Base-by-base conservation (phyloP, 2,113 vertebrate genomes). In the Nyctibius bracteatus region DNA sequence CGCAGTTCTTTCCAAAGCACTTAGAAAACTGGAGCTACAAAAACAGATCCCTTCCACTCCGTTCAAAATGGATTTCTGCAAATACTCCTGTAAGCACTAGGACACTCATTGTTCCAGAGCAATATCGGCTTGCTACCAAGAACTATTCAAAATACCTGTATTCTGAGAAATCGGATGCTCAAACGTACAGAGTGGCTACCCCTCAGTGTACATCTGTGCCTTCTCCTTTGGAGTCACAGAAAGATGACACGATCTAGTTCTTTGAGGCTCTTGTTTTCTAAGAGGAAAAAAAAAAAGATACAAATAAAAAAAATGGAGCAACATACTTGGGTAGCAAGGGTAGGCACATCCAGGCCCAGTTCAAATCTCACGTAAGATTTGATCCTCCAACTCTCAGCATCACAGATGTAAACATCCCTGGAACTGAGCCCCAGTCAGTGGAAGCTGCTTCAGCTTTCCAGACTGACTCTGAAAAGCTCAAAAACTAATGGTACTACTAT, bases 221-320 rank as follows among this genome's bases (percentile, higher is more conserved):
- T 86, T 90, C 92, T 95, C 85, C 92, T 93, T 63, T 93, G 73
- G 85, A 81, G 52, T 88, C 93, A 94, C 55, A 88, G 68, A 93
- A 83, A 77, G 90, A 66, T 20, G 80, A 47, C 90, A 55, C 74
- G 41, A 83, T 89, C 78, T 88, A 96, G 46, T 44, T 90, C n/a
- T 95, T 66, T 96, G 88, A 92, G 59, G 71, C 16, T 95, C 82
- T 92, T 83, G 82, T 83, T 93, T 92, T 97, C 96, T 96, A 88
- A 58, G 68, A 47, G 12, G 14, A 12, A 79, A 85, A 37, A n/a
- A n/a, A 58, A 62, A 43, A 72, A 94, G 8, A 85, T 22, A 55
- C 8, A 85, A 87, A 82, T 80, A 33, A 90, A 75, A 75, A 89
- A 90, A 89, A 78, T 51, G 30, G 58, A 81, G 63, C 72, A 86